A percentile compares a stretch with the other conserved stretches of the same genome.
Evolutionary conservation across 1,140 invertebrate genomes (phyloP).

Genomic region (Trinorchestia longiramus): DNA sequence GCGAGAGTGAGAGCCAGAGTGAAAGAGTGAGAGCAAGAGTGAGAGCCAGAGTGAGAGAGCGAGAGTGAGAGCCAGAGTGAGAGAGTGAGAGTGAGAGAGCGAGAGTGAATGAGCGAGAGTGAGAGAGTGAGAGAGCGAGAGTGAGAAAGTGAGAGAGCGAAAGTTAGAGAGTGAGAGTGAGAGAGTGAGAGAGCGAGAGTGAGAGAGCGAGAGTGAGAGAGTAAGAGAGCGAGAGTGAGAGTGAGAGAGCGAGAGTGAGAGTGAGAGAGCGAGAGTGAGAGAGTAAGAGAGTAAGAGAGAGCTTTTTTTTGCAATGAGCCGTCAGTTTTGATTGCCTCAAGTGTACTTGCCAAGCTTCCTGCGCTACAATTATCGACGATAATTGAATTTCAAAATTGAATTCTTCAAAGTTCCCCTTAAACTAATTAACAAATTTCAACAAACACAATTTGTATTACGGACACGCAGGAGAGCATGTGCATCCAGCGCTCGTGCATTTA

Average conservation of each 20-base stretch:
- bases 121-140: background rate
- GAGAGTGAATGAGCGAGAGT: no score
- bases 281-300: background rate
- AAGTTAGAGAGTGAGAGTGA: background rate
- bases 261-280: no score
- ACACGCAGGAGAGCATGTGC: no score
- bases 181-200: background rate
- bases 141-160: background rate
- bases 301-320: background rate
- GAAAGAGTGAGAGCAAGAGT: background rate
- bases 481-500: no score
- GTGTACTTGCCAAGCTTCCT: background rate
- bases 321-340: background rate
- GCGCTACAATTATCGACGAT: background rate
- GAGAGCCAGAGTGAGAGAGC: no score
- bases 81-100: background rate
- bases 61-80: no score
- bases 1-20: background rate
- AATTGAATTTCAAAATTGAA: background rate
- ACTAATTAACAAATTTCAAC: background rate
- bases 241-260: background rate
- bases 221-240: background rate
- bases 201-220: background rate
- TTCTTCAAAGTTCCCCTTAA: background rate
- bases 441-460: no score